phyloP scores from a whole-genome alignment of 2,113 vertebrate species.

The Oplegnathus fasciatus region DNA sequence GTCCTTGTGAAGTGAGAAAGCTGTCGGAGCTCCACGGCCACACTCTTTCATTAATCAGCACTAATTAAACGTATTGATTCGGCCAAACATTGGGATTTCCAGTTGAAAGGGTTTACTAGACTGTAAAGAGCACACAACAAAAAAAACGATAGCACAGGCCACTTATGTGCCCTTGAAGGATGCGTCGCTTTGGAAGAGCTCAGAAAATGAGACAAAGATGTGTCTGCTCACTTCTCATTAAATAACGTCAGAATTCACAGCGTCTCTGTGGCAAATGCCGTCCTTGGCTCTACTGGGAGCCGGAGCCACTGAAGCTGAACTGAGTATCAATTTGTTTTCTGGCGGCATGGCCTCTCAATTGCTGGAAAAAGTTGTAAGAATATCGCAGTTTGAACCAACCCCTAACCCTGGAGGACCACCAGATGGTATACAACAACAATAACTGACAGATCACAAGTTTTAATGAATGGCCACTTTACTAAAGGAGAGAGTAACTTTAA shows the following conservation, averaged over 20 bases:
- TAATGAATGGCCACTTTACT: conserved; percentile 36
- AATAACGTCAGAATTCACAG: conserved; percentile 66
- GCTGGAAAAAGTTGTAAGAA: conserved; percentile 42
- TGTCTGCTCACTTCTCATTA: conserved; percentile 69
- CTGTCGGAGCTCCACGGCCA: conserved; percentile 79
- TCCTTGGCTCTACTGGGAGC: conserved; percentile 59
- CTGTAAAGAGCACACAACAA: conserved; percentile 74
- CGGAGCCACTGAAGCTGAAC: conserved; percentile 63
- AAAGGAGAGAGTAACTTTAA: neutral
- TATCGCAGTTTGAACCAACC: conserved; percentile 40
- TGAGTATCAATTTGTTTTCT: conserved; percentile 65
- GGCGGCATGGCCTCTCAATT: conserved; percentile 52
- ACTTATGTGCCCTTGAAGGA: conserved; percentile 69
- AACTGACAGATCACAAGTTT: conserved; percentile 24
- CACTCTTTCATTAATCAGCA: conserved; percentile 89
- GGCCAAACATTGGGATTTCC: conserved; percentile 80
- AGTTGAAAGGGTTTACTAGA: conserved; percentile 81
- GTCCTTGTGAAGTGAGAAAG: conserved; percentile 81
- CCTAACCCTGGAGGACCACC: conserved; percentile 16
- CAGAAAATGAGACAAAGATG: conserved; percentile 74
- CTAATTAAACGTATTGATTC: conserved; percentile 94
- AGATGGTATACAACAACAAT: conserved; percentile 29
- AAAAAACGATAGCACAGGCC: conserved; percentile 47
- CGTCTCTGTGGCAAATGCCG: conserved; percentile 40
- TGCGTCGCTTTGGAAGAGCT: conserved; percentile 48